Percentiles rank a stretch among this genome's conserved stretches.
Conservation (phyloP, 1,140 invertebrate species). For the Sarcophaga peregrina region DNA sequence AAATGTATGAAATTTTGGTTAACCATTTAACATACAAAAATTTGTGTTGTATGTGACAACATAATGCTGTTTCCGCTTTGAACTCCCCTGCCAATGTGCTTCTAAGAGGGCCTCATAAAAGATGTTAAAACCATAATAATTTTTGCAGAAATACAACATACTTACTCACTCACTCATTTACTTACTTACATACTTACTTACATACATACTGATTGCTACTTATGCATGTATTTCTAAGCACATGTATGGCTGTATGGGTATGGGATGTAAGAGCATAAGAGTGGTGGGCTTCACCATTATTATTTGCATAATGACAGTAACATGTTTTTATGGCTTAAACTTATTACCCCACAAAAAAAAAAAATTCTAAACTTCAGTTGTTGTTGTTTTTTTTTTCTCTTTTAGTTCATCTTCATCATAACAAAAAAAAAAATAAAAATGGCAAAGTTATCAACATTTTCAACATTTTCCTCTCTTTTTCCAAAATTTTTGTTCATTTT, state of each 20-base stretch:
- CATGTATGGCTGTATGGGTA: too few relatives aligned
- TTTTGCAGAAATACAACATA: background rate
- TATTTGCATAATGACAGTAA: slow-evolving; percentile 42
- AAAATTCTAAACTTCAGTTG: too few relatives aligned
- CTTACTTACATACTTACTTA: background rate
- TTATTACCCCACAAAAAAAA: too few relatives aligned
- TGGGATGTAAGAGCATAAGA: background rate
- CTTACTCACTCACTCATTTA: background rate
- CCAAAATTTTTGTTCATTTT: background rate
- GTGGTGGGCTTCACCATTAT: background rate
- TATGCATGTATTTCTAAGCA: background rate
- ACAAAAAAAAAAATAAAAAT: background rate
- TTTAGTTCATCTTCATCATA: too few relatives aligned
- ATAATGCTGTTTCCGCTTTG: background rate
- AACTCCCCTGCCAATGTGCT: background rate
- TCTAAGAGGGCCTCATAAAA: slow-evolving; percentile 27
- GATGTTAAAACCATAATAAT: slow-evolving; percentile 32
- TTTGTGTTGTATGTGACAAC: background rate
- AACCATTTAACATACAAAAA: slow-evolving; percentile 8
- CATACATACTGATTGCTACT: background rate
- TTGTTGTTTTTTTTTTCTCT: too few relatives aligned
- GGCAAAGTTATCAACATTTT: slow-evolving; percentile 29
- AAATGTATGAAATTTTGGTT: slow-evolving; percentile 43
- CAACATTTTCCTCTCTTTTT: background rate
- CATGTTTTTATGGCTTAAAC: slow-evolving; percentile 38